Evolutionary conservation across 2,113 vertebrate genomes (phyloP).

Genomic region (Daubentonia madagascariensis): DNA sequence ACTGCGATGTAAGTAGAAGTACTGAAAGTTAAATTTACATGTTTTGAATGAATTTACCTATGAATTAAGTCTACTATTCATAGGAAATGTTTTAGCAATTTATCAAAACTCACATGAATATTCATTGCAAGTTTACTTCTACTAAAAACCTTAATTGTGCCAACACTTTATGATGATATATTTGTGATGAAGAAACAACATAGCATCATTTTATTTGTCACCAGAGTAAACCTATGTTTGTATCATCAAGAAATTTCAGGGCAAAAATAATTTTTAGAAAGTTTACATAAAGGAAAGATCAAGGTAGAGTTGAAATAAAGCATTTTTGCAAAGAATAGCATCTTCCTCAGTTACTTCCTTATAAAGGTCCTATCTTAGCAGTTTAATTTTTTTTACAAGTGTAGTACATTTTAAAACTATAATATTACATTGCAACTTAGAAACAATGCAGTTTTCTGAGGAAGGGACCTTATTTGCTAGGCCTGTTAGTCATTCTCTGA

Average conservation of each 20-base stretch:
- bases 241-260: constrained; percentile 28
- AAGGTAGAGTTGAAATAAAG: background rate
- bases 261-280: constrained; percentile 49
- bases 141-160: constrained; percentile 62
- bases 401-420: background rate
- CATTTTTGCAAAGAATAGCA: background rate
- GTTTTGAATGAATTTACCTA: constrained; percentile 66
- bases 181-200: constrained; percentile 52
- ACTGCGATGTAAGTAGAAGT: constrained; percentile 39
- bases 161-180: constrained; percentile 41
- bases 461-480: background rate
- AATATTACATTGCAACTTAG: background rate
- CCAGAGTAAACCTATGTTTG: constrained; percentile 38
- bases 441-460: background rate
- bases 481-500: background rate
- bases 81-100: constrained; percentile 58
- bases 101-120: constrained; percentile 67
- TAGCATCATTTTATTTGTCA: constrained; percentile 53
- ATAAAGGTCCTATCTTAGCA: background rate
- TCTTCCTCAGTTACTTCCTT: background rate
- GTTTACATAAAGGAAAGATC: background rate
- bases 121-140: constrained; percentile 68
- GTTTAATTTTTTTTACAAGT: background rate
- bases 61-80: constrained; percentile 52
- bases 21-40: constrained; percentile 71